These are phyloP conservation scores for Trochalopteron elliotii DNA, from an alignment of 2,113 vertebrate species.

Conservation along the genomic window DNA sequence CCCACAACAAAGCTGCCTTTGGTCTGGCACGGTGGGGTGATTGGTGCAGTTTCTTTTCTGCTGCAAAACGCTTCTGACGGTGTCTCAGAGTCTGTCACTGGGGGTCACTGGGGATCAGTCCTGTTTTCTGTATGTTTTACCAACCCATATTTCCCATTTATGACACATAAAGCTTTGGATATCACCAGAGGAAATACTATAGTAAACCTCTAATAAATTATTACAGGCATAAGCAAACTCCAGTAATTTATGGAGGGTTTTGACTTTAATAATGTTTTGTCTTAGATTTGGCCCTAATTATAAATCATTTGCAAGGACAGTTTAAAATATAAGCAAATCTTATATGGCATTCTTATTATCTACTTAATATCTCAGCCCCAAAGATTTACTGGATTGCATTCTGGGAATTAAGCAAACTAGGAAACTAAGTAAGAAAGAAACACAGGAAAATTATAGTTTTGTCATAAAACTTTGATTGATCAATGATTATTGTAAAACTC, in stretches of 20 bases:
- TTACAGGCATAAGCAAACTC: slow-evolving; percentile 52
- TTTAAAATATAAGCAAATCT: slow-evolving; percentile 78
- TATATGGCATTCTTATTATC: slow-evolving; percentile 75
- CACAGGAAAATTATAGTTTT: slow-evolving; percentile 73
- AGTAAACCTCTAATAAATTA: slow-evolving; percentile 69
- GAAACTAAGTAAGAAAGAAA: slow-evolving; percentile 70
- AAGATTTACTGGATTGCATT: slow-evolving; percentile 74
- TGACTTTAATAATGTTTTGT: slow-evolving; percentile 78
- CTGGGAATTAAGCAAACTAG: slow-evolving; percentile 76
- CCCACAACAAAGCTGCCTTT: background rate
- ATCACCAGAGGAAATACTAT: slow-evolving; percentile 54
- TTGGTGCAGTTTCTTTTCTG: background rate
- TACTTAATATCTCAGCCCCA: slow-evolving; percentile 66
- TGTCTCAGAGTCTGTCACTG: background rate
- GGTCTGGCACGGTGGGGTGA: background rate
- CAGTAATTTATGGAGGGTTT: slow-evolving; percentile 68
- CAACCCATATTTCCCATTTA: slow-evolving; percentile 42
- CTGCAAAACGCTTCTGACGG: background rate
- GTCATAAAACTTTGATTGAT: slow-evolving; percentile 76
- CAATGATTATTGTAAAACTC: slow-evolving; percentile 78
- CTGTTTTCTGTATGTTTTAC: background rate
- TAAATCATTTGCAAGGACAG: slow-evolving; percentile 74
- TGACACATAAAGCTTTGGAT: slow-evolving; percentile 54
- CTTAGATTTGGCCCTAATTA: slow-evolving; percentile 74
- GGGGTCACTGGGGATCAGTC: slow-evolving; percentile 1